Conservation (phyloP, 2,797 vertebrate species). For the Pseudochromis fuscus region DNA sequence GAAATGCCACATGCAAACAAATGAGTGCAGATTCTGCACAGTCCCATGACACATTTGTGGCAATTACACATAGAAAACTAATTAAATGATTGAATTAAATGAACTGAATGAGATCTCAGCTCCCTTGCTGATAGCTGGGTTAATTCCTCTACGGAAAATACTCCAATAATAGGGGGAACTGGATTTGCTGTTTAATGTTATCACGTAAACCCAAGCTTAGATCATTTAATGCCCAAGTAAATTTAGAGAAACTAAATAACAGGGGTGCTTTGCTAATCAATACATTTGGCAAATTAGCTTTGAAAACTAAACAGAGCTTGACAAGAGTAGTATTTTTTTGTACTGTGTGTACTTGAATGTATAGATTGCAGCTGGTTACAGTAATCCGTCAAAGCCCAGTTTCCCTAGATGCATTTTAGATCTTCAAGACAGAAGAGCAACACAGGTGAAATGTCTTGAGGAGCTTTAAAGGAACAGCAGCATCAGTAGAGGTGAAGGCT, state of each 20-base stretch:
- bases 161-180: slow-evolving; percentile 18
- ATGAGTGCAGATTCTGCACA: slow-evolving; percentile 17
- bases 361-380: background rate
- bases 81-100: slow-evolving; percentile 67
- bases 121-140: slow-evolving; percentile 49
- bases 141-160: slow-evolving; percentile 40
- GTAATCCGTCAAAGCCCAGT: background rate
- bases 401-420: background rate
- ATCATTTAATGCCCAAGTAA: background rate
- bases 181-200: background rate
- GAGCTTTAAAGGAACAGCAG: slow-evolving; percentile 14
- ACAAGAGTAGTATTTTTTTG: background rate
- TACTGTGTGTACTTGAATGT: background rate
- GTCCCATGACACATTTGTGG: slow-evolving; percentile 43
- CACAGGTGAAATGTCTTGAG: slow-evolving; percentile 20
- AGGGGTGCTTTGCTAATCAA: background rate
- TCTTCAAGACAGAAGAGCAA: slow-evolving; percentile 6
- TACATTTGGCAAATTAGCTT: background rate
- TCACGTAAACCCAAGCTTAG: slow-evolving; percentile 3
- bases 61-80: slow-evolving; percentile 66
- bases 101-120: slow-evolving; percentile 47
- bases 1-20: slow-evolving; percentile 55
- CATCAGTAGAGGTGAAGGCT: slow-evolving; percentile 24
- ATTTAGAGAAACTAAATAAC: background rate
- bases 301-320: background rate